These are phyloP conservation scores for Helarctos malayanus DNA, from an alignment of 2,797 vertebrate species.

Conservation along the genomic window DNA sequence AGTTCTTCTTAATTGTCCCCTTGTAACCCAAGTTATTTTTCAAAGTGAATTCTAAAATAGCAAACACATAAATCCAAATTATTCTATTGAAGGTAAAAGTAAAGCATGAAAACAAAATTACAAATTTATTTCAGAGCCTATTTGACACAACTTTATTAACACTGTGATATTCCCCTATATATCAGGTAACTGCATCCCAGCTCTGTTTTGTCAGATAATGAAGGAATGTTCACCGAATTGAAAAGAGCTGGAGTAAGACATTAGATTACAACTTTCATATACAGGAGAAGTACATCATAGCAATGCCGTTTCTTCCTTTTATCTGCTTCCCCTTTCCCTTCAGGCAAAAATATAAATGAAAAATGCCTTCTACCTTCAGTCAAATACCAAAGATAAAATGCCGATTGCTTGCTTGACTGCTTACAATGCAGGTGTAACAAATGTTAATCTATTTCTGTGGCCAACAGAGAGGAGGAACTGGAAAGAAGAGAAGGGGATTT, in stretches of 20 bases:
- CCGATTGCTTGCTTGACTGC: constrained; percentile 74
- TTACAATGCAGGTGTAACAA: constrained; percentile 78
- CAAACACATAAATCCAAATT: constrained; percentile 58
- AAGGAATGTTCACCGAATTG: constrained; percentile 69
- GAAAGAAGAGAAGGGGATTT: constrained; percentile 76
- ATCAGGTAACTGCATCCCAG: background rate
- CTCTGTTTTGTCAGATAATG: constrained; percentile 70
- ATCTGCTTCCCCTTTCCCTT: constrained; percentile 83
- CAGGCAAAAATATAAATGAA: constrained; percentile 86
- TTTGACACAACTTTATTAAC: constrained; percentile 60
- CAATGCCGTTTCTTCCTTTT: constrained; percentile 78
- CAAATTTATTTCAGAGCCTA: constrained; percentile 34
- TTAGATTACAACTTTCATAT: constrained; percentile 80
- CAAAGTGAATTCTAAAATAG: constrained; percentile 42
- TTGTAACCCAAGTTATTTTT: constrained; percentile 39
- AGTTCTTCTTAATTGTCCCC: constrained; percentile 40
- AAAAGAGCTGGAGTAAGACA: constrained; percentile 71
- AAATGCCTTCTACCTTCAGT: constrained; percentile 83
- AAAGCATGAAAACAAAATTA: background rate
- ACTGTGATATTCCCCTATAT: background rate
- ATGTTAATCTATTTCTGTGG: constrained; percentile 82
- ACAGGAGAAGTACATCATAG: constrained; percentile 79
- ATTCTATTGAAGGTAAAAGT: constrained; percentile 56
- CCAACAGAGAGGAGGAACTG: constrained; percentile 63
- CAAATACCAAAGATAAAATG: constrained; percentile 84